Conservation (phyloP, 2,888 invertebrate genomes). For the Gastracanthus pulcherrimus region DNA sequence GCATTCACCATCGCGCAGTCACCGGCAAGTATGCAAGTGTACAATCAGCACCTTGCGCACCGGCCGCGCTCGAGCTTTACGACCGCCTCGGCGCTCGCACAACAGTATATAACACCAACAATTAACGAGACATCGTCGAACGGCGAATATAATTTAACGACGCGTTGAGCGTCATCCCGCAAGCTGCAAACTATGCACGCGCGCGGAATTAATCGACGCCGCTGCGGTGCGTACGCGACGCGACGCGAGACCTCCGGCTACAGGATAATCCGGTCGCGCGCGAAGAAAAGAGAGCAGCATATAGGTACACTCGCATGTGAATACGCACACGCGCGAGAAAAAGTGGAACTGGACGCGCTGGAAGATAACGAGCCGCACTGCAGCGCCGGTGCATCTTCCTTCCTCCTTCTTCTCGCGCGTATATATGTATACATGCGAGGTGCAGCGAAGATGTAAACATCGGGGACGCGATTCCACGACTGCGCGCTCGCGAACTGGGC, state of each 20-base stretch:
- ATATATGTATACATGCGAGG: not conserved
- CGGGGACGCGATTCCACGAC: slow-evolving; percentile 23
- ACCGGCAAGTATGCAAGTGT: no score
- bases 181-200: no score
- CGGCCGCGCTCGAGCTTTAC: no score
- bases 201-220: no score
- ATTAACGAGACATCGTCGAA: not conserved
- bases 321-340: not conserved
- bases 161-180: not conserved
- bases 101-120: not conserved
- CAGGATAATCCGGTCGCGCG: not conserved
- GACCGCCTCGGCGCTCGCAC: no score
- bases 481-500: slow-evolving; percentile 35
- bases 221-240: no score
- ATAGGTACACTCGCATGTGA: no score
- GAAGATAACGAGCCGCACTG: not conserved
- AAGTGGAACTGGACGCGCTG: slow-evolving; percentile 20
- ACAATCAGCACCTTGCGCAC: no score
- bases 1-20: no score
- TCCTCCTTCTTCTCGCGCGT: not conserved
- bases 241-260: not conserved
- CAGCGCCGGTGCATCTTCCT: slow-evolving; percentile 7
- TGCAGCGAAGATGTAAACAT: not conserved
- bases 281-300: not conserved
- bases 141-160: not conserved